phyloP scores from a whole-genome alignment of 2,113 vertebrate genomes.

The Ptilonorhynchus violaceus region DNA sequence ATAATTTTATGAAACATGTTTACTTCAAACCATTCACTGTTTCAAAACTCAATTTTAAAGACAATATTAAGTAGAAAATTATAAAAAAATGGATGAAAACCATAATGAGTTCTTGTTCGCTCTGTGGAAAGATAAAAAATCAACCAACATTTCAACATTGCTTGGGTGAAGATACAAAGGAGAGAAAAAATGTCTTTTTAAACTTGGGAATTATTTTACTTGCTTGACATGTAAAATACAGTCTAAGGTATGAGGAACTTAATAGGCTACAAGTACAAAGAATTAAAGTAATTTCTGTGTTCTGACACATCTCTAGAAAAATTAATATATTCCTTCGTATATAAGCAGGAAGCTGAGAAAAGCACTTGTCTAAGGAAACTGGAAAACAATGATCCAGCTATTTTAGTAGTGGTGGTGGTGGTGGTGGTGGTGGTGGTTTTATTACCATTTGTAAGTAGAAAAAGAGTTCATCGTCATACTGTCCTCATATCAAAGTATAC shows the following conservation, averaged over 20 bases:
- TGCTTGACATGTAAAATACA: constrained; percentile 18
- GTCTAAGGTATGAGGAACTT: not conserved
- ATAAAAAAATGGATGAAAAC: not conserved
- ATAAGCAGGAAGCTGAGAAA: not conserved
- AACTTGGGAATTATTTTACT: not conserved
- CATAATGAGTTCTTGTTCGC: not conserved
- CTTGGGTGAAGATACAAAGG: not conserved
- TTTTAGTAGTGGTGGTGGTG: not conserved
- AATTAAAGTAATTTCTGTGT: constrained; percentile 26
- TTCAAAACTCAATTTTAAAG: constrained; percentile 1
- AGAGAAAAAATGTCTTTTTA: constrained; percentile 3
- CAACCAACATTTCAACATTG: not conserved
- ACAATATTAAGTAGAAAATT: not conserved
- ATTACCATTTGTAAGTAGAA: not conserved
- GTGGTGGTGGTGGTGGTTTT: not conserved
- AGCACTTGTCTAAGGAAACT: not conserved
- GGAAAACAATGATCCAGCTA: not conserved
- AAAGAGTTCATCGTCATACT: not conserved
- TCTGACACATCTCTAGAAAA: not conserved
- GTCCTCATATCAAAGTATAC: not conserved
- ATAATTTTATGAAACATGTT: not conserved
- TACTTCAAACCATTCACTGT: not conserved
- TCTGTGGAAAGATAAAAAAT: not conserved
- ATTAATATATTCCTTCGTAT: not conserved
- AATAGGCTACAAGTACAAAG: not conserved